A percentile compares a stretch with the other conserved stretches of the same genome.
Evolutionary conservation across 2,113 vertebrate species (phyloP).

Genomic region (Hydropotes inermis): DNA sequence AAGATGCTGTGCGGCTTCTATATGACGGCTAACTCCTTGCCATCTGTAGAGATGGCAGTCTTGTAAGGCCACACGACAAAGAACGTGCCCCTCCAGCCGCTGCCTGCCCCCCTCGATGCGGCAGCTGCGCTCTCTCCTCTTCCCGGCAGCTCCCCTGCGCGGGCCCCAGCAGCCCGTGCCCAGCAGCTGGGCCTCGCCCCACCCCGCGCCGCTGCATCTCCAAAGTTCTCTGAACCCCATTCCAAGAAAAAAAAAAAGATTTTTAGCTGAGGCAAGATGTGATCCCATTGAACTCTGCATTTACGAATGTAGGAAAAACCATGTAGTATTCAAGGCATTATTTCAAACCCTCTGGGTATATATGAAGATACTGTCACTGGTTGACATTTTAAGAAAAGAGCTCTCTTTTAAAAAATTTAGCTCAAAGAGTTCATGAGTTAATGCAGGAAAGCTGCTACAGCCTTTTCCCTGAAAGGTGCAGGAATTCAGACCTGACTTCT

Average conservation of each 20-base stretch:
- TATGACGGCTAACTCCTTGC: conserved; percentile 91
- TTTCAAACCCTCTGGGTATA: not conserved
- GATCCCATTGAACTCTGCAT: not conserved
- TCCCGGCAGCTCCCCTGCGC: not conserved
- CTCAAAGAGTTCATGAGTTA: not conserved
- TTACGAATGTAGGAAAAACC: not conserved
- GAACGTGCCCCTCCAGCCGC: conserved; percentile 83
- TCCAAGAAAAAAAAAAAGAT: not conserved
- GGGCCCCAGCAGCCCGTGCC: not conserved
- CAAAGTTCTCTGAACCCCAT: not conserved
- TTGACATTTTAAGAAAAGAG: conserved; percentile 33
- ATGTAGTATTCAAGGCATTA: not conserved
- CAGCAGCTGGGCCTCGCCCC: rapidly evolving
- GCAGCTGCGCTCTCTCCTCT: not conserved
- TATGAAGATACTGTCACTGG: not conserved
- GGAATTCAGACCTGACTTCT: not conserved
- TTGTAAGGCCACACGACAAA: conserved; percentile 91
- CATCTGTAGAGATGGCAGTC: conserved; percentile 92
- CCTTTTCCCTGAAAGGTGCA: not conserved
- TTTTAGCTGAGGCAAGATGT: not conserved
- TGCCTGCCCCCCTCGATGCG: not conserved
- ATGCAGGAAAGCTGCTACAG: not conserved
- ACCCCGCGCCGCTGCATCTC: rapidly evolving
- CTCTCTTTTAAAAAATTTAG: not conserved
- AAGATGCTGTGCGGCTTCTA: conserved; percentile 92